These are phyloP conservation scores for Eupithecia dodoneata DNA, from an alignment of 2,888 invertebrate genomes.

Conservation along the genomic window DNA sequence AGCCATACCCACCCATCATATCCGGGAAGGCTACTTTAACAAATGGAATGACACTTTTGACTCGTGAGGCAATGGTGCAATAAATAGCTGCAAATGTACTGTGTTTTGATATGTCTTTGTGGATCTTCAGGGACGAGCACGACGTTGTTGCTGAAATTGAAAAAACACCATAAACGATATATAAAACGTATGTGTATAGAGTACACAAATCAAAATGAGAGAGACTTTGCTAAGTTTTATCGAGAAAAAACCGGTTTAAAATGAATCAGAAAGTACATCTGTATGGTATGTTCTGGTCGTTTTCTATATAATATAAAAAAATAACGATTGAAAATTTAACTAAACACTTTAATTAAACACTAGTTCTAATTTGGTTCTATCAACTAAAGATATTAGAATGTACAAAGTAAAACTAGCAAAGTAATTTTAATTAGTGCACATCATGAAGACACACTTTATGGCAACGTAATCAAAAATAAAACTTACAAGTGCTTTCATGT, in stretches of 20 bases:
- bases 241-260: too few species aligned
- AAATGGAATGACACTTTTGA: constrained; percentile 87
- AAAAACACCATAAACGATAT: not conserved
- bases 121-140: constrained; percentile 74
- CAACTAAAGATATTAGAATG: too few species aligned
- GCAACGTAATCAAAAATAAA: not conserved
- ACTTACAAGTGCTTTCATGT: constrained; percentile 73
- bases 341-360: too few species aligned
- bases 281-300: too few species aligned
- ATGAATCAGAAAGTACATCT: too few species aligned
- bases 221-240: not conserved
- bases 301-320: too few species aligned
- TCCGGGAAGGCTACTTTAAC: constrained; percentile 91
- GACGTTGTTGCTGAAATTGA: constrained; percentile 68
- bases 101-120: constrained; percentile 74
- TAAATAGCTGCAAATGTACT: constrained; percentile 75
- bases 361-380: too few species aligned
- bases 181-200: not conserved
- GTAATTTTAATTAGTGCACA: not conserved
- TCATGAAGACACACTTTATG: not conserved
- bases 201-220: not conserved
- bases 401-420: too few species aligned
- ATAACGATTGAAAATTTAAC: too few species aligned
- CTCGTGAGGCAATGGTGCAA: constrained; percentile 82
- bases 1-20: constrained; percentile 84